Conservation (phyloP, 2,113 vertebrate genomes). For the Pandion haliaetus region DNA sequence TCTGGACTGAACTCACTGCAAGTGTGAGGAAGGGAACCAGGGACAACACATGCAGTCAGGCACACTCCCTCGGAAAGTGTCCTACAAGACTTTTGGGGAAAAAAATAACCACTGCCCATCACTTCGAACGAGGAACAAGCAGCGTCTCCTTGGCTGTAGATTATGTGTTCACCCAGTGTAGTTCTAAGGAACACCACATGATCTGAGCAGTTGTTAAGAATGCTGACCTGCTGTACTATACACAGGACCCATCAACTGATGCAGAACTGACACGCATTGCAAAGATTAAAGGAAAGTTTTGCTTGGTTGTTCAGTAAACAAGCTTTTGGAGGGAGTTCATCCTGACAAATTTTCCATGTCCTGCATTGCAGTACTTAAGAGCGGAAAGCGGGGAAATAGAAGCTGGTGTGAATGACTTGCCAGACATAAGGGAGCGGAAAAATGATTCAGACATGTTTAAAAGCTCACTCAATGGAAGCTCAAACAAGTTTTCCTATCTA, state of each 20-base stretch:
- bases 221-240: background rate
- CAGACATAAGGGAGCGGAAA: background rate
- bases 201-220: background rate
- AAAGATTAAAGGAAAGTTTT: background rate
- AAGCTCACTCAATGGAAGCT: background rate
- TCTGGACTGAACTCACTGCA: background rate
- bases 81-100: background rate
- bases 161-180: rapidly evolving
- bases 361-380: background rate
- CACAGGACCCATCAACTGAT: background rate
- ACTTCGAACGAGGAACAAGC: background rate
- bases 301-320: background rate
- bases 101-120: background rate
- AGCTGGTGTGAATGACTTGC: background rate
- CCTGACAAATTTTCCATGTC: background rate
- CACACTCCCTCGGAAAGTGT: background rate
- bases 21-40: background rate
- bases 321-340: background rate
- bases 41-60: background rate
- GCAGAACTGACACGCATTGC: background rate
- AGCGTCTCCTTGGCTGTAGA: rapidly evolving
- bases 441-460: background rate
- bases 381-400: background rate
- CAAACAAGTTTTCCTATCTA: background rate
- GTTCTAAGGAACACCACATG: background rate